Conservation (phyloP, 2,113 vertebrate species). For the Mustela nigripes region DNA sequence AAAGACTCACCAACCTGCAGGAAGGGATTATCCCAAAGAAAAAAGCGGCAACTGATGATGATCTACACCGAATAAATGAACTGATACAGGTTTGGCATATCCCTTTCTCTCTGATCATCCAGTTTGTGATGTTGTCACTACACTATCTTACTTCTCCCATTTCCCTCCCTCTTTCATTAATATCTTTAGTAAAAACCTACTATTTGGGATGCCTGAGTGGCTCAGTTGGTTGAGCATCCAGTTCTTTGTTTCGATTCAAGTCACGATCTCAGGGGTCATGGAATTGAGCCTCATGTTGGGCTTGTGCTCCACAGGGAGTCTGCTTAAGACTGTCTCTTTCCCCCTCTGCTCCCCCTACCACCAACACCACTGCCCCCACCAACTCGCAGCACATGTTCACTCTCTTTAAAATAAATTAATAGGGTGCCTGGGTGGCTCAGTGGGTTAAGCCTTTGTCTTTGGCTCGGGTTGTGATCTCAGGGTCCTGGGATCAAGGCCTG, state of each 20-base stretch:
- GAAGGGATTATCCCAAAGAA: slow-evolving; percentile 99
- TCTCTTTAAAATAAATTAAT: background rate
- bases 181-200: background rate
- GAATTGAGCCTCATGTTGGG: background rate
- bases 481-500: too few relatives aligned
- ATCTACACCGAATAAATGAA: slow-evolving; percentile 97
- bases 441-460: too few relatives aligned
- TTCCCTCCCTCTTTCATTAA: background rate
- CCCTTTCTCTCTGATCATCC: background rate
- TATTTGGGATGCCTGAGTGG: background rate
- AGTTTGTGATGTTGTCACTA: background rate
- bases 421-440: too few relatives aligned
- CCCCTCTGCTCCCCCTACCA: background rate
- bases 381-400: background rate
- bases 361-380: background rate
- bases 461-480: too few relatives aligned
- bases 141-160: background rate
- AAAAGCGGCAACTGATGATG: slow-evolving; percentile 95
- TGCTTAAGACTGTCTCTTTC: background rate
- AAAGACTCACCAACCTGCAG: slow-evolving; percentile 96
- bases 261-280: background rate
- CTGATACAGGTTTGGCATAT: slow-evolving; percentile 95
- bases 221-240: background rate
- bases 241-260: background rate
- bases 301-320: background rate